Base-by-base conservation (phyloP, 2,113 vertebrate genomes). In the Ariopsis seemanni region DNA sequence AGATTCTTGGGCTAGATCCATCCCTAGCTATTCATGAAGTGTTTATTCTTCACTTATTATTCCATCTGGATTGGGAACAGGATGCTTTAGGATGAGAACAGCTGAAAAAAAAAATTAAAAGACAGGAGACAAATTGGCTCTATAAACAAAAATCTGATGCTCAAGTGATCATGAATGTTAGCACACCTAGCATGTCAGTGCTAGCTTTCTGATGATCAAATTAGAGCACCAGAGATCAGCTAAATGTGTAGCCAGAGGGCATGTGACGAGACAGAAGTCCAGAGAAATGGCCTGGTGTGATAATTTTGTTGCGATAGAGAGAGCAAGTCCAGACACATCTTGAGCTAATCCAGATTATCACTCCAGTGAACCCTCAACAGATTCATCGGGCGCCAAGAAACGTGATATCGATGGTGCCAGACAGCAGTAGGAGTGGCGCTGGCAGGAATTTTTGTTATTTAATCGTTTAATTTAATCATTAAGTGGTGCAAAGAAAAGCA, bases 321-420 rank as follows among this genome's bases (percentile, higher is more conserved):
- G 91, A 92, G 90, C 95, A 91, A 89, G 94, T 94, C 91, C 85
- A 84, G 67, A 69, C 67, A 69, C 67, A 30, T 69, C 27, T 34
- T 18, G 15, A 18, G 27, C 30, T 42, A 42, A 71, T 71, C 30
- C 27, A 71, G 27, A 1, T 34, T 34, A 18, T 71, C 30, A 42
- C 69, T 71, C 67, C 14, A 7, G 65, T 1, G 67, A 69, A 69
- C 27, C 62, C 62, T 58, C 69, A 53, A 83, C 79, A 74, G 55
- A 77, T 88, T 84, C 80, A 85, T 60, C 34, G 82, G 60, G 77
- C 58, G 50, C 69, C 69, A 71, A 71, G 18, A 42, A 2, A 71
- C 42, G 15, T 71, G 14, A 71, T n/a, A n/a, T 10, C 4, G 22
- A 65, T n/a, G 25, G n/a, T n/a, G 25, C 42, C 42, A 42, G 42